Base-by-base conservation (phyloP, 2,113 vertebrate species). In the Callipepla californica region DNA sequence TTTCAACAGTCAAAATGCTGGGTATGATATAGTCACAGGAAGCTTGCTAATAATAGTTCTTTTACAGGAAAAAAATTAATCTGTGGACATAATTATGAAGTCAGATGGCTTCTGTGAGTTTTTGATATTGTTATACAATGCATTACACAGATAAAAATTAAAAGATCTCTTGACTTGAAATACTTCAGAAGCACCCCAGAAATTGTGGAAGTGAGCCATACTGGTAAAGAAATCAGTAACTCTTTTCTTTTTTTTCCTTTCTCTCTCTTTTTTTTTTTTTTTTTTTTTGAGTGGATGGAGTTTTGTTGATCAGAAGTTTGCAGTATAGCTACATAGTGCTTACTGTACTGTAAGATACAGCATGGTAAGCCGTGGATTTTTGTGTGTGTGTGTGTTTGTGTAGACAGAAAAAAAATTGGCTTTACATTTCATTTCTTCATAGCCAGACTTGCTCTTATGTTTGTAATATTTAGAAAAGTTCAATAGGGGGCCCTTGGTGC, bases 401-500 rank as follows among this genome's bases (percentile, higher is more conserved):
- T 30, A 70, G 32, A 57, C 20, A 78, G 59, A 45, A 58, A 78
- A 67, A 80, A 86, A 75, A 50, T 45, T 67, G 1, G 34, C 91
- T 97, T 97, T 93, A 86, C 80, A 96, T 96, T 92, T 95, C 48
- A 92, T 96, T 97, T 96, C 91, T 93, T 50, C 84, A 36, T 95
- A 96, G 95, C 94, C 94, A 96, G 96, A 93, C 95, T 94, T 97
- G 87, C 94, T 96, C 92, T 95, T 97, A 97, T 95, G 98, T 98
- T 99, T 98, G 98, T 98, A 98, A 98, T 98, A 98, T 98, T 98
- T 98, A 98, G 98, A 98, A 96, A 94, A 97, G 97, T 99, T 99
- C 98, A 99, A 98, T 99, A 99, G 98, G 98, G 98, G 98, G 98
- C 98, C 98, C 98, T 98, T 97, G 96, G 80, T 97, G 98, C 99